Evolutionary conservation across 1,140 invertebrate genomes (phyloP).

Genomic region (Drosophila sulfurigaster): DNA sequence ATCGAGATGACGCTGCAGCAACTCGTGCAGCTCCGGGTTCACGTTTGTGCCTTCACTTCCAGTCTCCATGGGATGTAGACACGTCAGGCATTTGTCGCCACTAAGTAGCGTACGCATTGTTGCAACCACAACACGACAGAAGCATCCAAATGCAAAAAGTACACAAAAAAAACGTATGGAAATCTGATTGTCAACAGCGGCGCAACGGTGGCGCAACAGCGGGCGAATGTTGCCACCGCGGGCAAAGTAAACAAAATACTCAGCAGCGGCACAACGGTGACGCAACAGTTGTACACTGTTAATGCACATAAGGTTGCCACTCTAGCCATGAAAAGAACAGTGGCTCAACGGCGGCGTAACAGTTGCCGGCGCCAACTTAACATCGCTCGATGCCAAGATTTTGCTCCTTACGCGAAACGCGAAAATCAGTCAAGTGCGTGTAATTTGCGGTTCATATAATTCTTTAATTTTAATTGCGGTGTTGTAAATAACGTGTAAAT

Average conservation of each 20-base stretch:
- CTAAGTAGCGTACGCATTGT: constrained; percentile 14
- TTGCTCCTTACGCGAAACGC: not conserved
- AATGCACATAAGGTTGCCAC: constrained; percentile 12
- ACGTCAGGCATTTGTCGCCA: constrained; percentile 58
- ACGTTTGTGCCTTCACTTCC: not conserved
- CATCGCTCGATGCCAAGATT: constrained; percentile 8
- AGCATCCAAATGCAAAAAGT: not conserved
- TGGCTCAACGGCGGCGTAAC: too few species aligned
- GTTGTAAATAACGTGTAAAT: not conserved
- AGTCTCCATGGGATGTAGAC: constrained; percentile 49
- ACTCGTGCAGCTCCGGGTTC: constrained; percentile 32
- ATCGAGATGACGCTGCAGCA: constrained; percentile 32
- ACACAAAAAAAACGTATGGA: too few species aligned
- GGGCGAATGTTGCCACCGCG: too few species aligned
- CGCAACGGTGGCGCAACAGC: too few species aligned
- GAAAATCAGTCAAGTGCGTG: not conserved
- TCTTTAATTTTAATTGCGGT: too few species aligned
- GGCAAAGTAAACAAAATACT: too few species aligned
- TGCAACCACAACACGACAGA: not conserved
- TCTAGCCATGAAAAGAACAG: too few species aligned
- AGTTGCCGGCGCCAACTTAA: too few species aligned
- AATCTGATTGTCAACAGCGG: too few species aligned
- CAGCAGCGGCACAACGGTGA: constrained; percentile 4
- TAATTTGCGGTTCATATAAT: not conserved
- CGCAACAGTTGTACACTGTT: constrained; percentile 23